Evolutionary conservation across 2,113 vertebrate species (phyloP).

Genomic region (Larimichthys polyactis): DNA sequence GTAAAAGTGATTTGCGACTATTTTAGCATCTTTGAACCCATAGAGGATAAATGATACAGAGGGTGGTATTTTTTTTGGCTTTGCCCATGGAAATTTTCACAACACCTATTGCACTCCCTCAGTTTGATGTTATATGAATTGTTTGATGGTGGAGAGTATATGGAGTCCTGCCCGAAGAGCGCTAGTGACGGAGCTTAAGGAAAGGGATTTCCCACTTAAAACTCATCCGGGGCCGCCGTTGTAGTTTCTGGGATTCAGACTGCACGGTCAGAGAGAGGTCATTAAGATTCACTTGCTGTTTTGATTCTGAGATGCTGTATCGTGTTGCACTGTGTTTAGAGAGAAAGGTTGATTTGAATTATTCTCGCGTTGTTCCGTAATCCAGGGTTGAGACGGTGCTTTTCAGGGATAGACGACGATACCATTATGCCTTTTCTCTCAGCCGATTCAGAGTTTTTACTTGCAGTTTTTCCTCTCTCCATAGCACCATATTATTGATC

Average conservation of each 20-base stretch:
- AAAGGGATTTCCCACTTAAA: constrained; percentile 47
- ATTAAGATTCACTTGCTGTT: constrained; percentile 59
- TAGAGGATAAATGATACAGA: not conserved
- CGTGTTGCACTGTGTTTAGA: constrained; percentile 42
- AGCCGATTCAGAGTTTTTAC: not conserved
- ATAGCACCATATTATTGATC: not conserved
- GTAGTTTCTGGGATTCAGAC: constrained; percentile 52
- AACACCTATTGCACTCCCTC: not conserved
- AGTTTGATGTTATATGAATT: constrained; percentile 15
- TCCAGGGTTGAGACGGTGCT: constrained; percentile 46
- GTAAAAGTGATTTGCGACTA: not conserved
- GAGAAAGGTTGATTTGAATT: constrained; percentile 50
- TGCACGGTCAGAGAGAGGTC: constrained; percentile 55
- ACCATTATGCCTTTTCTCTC: constrained; percentile 22
- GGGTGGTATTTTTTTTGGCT: not conserved
- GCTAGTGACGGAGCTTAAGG: constrained; percentile 14
- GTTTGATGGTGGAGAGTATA: constrained; percentile 28
- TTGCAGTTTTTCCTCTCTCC: constrained; percentile 6
- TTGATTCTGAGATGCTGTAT: constrained; percentile 45
- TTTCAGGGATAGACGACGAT: constrained; percentile 41
- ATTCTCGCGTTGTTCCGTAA: constrained; percentile 62
- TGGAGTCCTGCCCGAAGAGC: constrained; percentile 38
- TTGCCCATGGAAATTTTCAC: not conserved
- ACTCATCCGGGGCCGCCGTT: constrained; percentile 2
- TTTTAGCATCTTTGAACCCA: not conserved